Evolutionary conservation across 2,888 invertebrate species (phyloP), one percentile per base, ranked within the genome.

Genomic region (Campoletis raptor): DNA sequence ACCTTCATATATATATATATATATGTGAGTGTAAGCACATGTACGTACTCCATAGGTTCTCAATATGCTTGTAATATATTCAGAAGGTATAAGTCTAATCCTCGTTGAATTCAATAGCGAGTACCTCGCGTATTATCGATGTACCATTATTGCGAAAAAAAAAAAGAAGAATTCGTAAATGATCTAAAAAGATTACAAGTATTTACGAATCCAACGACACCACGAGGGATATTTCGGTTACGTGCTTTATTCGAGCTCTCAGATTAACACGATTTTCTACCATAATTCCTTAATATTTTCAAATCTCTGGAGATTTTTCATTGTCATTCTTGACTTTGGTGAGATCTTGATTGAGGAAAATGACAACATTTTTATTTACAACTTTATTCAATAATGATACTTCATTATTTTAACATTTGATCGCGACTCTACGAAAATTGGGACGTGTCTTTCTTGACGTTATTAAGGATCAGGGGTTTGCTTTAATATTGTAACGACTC

Each of bases 141-240:
- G 21, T 24, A 69, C 73, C 45, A 77, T 83, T 85, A 21, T 66
- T 48, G 66, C 66, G 48, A 45, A 81, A 78, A 73, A 70, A 78
- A 82, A 79, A 61, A 67, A 76, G 36, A 48, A n/a, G n/a, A n/a
- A n/a, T 66, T 67, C 70, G 83, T 83, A 81, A 86, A 74, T 81
- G 83, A 83, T 81, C 77, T 81, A 78, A 86, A 86, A 86, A 83
- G 86, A 83, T 83, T 86, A 83, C 83, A 81, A 37, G 81, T 36
- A 79, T 83, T 79, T 77, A 78, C 45, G 21, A n/a, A 30, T 36
- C 18, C 42, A 15, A 61, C 30, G 54, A 64, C 24, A 42, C 30
- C 42, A 21, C 18, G 15, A 37, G 64, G 77, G 69, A 45, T 52
- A 37, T 45, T 67, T 67, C 15, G 18, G 45, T 6, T 21, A 52